Base-by-base conservation (phyloP, 2,113 vertebrate species). In the Tursiops truncatus region DNA sequence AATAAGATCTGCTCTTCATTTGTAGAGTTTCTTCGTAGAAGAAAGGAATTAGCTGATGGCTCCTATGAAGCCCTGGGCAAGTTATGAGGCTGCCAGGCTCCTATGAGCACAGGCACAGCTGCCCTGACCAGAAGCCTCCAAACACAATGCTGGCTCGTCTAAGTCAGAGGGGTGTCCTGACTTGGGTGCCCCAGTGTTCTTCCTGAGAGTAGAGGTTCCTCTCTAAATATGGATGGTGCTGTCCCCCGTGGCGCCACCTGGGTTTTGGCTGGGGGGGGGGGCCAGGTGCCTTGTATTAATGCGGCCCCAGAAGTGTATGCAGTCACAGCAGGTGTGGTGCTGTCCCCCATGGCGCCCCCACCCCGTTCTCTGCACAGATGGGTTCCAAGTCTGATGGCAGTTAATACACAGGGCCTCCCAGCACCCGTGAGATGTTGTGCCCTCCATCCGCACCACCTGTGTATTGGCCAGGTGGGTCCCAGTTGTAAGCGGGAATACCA, bases 1-100 rank as follows among this genome's bases (percentile, higher is more conserved):
- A 99, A 98, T 96, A 99, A 99, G 84, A 99, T 98, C 82, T 99
- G 98, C 96, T 99, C 99, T 1, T 99, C 99, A 86, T 95, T 68
- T 0, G 98, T 97, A 3, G 98, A 94, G 0, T 91, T 96, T 99
- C 1, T 98, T 98, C 36, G 99, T 99, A 0, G 99, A 99, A 56
- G 99, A 99, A 97, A 25, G 31, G 8, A 87, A 99, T 99, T 5
- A 98, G 0, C 5, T 38, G 25, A 20, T 56, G 26, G 25, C 96
- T 89, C 93, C 97, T 74, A 96, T 98, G 4, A 99, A 99, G 94
- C 98, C 97, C 1, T 98, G 96, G 31, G 97, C 97, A 5, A 98
- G 98, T 85, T 98, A 98, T 71, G 95, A 98, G 33, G 99, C 98
- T 98, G 83, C 98, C 98, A 20, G 99, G 99, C 14, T 15, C 50